These are phyloP conservation scores for Pseudoips prasinana DNA, from an alignment of 2,888 invertebrate species.

Conservation along the genomic window DNA sequence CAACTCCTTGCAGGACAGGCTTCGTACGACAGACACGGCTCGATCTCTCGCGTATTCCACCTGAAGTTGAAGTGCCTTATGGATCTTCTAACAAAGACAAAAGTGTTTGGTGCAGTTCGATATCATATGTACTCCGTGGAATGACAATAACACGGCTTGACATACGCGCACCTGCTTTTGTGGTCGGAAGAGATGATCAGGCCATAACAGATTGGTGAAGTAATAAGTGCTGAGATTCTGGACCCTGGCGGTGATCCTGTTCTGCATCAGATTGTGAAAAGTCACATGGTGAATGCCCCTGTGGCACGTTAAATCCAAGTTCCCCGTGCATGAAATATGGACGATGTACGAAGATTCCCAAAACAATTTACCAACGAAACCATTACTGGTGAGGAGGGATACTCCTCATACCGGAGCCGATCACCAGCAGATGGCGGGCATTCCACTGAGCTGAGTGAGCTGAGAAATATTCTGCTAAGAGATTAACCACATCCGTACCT, in stretches of 20 bases:
- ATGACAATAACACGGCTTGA: slow-evolving; percentile 36
- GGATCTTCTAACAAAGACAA: slow-evolving; percentile 7
- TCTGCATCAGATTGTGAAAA: not conserved
- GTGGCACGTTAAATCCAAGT: not conserved
- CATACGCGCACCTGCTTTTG: slow-evolving; percentile 32
- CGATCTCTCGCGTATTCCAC: slow-evolving; percentile 15
- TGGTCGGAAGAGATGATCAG: slow-evolving; percentile 12
- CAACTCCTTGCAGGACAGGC: slow-evolving; percentile 21
- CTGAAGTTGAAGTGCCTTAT: slow-evolving; percentile 5
- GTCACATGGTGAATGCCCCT: not conserved
- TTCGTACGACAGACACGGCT: slow-evolving; percentile 35
- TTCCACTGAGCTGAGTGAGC: not conserved
- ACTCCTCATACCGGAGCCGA: not conserved
- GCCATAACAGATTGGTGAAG: not conserved
- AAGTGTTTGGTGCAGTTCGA: slow-evolving; percentile 20
- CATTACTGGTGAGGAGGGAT: not conserved
- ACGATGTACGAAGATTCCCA: not conserved
- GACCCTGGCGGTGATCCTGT: not conserved
- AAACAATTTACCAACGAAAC: not conserved
- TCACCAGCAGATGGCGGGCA: not conserved
- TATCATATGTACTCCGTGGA: slow-evolving; percentile 17
- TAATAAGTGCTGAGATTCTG: not conserved
- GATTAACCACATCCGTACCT: too few relatives aligned
- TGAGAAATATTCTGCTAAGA: too few relatives aligned
- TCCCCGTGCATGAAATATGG: slow-evolving; percentile 1